Evolutionary conservation across 2,113 vertebrate genomes (phyloP).

Genomic region (Sander lucioperca): DNA sequence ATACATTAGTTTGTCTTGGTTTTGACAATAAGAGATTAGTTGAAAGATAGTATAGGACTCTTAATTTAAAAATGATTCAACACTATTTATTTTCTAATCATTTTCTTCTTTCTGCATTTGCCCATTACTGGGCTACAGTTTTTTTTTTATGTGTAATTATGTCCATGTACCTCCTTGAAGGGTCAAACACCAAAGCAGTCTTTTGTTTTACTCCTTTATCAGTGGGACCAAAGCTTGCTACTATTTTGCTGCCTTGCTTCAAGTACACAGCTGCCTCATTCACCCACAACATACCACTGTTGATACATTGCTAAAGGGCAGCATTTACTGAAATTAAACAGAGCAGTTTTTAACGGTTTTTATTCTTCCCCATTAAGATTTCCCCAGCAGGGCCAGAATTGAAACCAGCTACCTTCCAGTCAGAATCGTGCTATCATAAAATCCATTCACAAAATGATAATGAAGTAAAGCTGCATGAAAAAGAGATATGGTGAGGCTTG

Average conservation of each 20-base stretch:
- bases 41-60: neutral
- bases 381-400: conserved; percentile 26
- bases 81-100: neutral
- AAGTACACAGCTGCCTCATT: conserved; percentile 13
- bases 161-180: neutral
- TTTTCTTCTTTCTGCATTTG: neutral
- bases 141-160: neutral
- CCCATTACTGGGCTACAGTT: neutral
- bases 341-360: conserved; percentile 5
- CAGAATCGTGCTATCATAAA: conserved; percentile 10
- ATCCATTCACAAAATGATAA: conserved; percentile 22
- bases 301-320: conserved; percentile 42
- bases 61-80: neutral
- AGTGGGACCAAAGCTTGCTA: neutral
- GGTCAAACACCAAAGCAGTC: neutral
- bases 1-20: neutral
- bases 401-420: conserved; percentile 36
- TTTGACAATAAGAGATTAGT: neutral
- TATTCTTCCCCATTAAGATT: neutral
- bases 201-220: conserved; percentile 18
- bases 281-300: neutral
- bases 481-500: conserved; percentile 29
- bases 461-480: conserved; percentile 48
- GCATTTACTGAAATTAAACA: conserved; percentile 23
- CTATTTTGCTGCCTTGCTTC: neutral